phyloP scores from a whole-genome alignment of 2,888 invertebrate species.

The Gymnosoma rotundatum region DNA sequence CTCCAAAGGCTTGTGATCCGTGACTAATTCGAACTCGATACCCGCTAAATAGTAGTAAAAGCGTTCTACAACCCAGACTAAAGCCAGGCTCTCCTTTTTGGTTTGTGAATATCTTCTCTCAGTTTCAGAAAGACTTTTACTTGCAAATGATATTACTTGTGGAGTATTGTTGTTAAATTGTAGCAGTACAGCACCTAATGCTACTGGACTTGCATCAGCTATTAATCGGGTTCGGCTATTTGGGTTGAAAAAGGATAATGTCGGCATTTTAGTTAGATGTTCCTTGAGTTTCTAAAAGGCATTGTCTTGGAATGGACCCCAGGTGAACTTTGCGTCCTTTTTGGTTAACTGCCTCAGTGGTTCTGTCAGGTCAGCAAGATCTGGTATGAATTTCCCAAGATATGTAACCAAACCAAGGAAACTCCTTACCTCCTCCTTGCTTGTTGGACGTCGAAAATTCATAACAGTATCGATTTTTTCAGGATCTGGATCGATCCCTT shows the following conservation, averaged over 20 bases:
- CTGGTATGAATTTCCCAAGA: too few relatives aligned
- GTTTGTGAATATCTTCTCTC: conserved; percentile 73
- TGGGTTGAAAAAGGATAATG: conserved; percentile 75
- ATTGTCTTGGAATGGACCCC: too few relatives aligned
- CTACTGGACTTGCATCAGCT: conserved; percentile 78
- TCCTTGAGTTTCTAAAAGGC: conserved; percentile 74
- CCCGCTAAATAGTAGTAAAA: conserved; percentile 62
- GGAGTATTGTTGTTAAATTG: conserved; percentile 69
- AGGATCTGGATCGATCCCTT: too few relatives aligned
- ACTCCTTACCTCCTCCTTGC: too few relatives aligned
- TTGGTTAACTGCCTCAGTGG: too few relatives aligned
- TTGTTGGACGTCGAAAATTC: too few relatives aligned
- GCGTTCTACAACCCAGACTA: neutral
- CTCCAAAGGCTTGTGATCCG: conserved; percentile 69
- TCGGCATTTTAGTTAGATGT: conserved; percentile 54
- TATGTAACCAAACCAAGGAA: too few relatives aligned
- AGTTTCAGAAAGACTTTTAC: conserved; percentile 76
- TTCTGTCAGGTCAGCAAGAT: too few relatives aligned
- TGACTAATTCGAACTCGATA: conserved; percentile 62
- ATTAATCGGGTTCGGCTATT: conserved; percentile 74
- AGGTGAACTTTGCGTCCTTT: too few relatives aligned
- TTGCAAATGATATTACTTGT: conserved; percentile 47
- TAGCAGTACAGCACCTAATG: conserved; percentile 75
- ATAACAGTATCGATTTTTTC: too few relatives aligned
- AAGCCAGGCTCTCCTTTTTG: conserved; percentile 13